phyloP scores from a whole-genome alignment of 2,797 vertebrate genomes.

The Tarsius wallacei region DNA sequence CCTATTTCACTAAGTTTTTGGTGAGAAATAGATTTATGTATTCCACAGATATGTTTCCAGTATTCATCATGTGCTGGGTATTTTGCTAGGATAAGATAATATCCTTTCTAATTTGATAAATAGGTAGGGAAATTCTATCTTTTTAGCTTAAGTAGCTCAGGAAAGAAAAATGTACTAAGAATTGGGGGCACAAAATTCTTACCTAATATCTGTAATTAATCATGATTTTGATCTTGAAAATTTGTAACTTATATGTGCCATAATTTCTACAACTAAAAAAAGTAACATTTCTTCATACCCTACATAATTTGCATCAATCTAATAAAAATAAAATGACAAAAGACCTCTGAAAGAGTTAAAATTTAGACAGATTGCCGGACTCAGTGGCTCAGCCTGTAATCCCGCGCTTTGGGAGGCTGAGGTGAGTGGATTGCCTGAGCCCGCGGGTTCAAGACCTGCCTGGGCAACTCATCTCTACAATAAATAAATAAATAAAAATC shows the following conservation, averaged over 20 bases:
- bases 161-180: not conserved
- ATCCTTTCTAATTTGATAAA: not conserved
- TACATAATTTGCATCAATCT: not conserved
- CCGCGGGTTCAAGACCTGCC: too few relatives aligned
- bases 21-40: not conserved
- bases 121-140: not conserved
- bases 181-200: not conserved
- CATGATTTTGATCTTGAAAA: not conserved
- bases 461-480: too few relatives aligned
- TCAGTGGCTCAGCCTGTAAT: too few relatives aligned
- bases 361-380: not conserved
- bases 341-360: not conserved
- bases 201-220: not conserved
- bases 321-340: not conserved
- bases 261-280: not conserved
- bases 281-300: not conserved
- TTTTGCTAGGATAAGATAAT: not conserved
- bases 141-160: not conserved
- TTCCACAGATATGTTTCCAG: not conserved
- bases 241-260: not conserved
- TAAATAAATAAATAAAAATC: too few relatives aligned
- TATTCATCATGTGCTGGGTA: not conserved
- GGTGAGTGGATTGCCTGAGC: too few relatives aligned
- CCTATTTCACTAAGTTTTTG: not conserved
- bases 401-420: too few relatives aligned